These are phyloP conservation scores for Porphyrio hochstetteri DNA, from an alignment of 2,113 vertebrate genomes.

Conservation along the genomic window DNA sequence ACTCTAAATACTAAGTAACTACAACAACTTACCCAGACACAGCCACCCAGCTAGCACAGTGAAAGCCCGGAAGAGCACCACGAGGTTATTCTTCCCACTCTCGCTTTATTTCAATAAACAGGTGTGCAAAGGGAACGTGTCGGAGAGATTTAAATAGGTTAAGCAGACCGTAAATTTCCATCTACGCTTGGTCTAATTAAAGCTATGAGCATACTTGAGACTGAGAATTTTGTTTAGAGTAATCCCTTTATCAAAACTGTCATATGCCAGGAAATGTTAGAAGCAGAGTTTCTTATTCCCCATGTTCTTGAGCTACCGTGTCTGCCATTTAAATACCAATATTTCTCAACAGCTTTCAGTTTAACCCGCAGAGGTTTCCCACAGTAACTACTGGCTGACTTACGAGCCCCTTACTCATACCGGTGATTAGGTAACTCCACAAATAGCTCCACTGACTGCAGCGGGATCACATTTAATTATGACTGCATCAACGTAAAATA, in stretches of 20 bases:
- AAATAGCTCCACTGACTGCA: slow-evolving; percentile 10
- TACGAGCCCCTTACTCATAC: slow-evolving; percentile 53
- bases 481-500: slow-evolving; percentile 10
- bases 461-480: slow-evolving; percentile 30
- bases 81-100: slow-evolving; percentile 35
- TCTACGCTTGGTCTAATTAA: slow-evolving; percentile 35
- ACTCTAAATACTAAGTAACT: background rate
- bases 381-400: slow-evolving; percentile 27
- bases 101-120: slow-evolving; percentile 40
- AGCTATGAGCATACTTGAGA: slow-evolving; percentile 30
- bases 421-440: background rate
- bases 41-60: background rate
- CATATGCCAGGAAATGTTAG: slow-evolving; percentile 61
- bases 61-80: background rate
- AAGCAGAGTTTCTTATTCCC: slow-evolving; percentile 42
- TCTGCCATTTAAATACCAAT: slow-evolving; percentile 60
- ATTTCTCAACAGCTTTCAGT: slow-evolving; percentile 52
- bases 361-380: slow-evolving; percentile 52
- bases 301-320: background rate
- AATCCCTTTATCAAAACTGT: slow-evolving; percentile 63
- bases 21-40: background rate
- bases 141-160: slow-evolving; percentile 44
- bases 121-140: slow-evolving; percentile 44
- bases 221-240: slow-evolving; percentile 62
- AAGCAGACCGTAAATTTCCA: slow-evolving; percentile 61